phyloP scores from a whole-genome alignment of 2,797 vertebrate species.

The Lagorchestes hirsutus region DNA sequence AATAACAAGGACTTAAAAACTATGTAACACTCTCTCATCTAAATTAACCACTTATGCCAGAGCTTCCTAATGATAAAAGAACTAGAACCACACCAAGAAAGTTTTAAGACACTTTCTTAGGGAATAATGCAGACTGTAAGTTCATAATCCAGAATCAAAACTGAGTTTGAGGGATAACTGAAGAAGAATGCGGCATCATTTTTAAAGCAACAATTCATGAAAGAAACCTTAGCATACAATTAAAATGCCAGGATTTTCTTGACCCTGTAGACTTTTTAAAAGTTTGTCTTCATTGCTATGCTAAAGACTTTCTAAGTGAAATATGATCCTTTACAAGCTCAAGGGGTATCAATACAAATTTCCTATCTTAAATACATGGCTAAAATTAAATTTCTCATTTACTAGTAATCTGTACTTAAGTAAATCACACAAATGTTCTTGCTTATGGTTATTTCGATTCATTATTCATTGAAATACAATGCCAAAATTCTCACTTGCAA shows the following conservation, averaged over 20 bases:
- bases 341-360: slow-evolving; percentile 34
- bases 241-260: slow-evolving; percentile 31
- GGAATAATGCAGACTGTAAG: not conserved
- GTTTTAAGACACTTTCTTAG: not conserved
- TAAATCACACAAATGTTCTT: slow-evolving; percentile 42
- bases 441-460: slow-evolving; percentile 43
- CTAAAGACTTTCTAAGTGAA: slow-evolving; percentile 56
- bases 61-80: slow-evolving; percentile 56
- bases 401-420: slow-evolving; percentile 57
- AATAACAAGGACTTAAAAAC: slow-evolving; percentile 60
- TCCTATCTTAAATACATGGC: not conserved
- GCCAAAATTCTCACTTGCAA: slow-evolving; percentile 52
- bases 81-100: slow-evolving; percentile 50
- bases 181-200: not conserved
- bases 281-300: slow-evolving; percentile 59
- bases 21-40: slow-evolving; percentile 45
- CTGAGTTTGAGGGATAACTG: slow-evolving; percentile 46
- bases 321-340: slow-evolving; percentile 53
- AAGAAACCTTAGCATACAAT: not conserved
- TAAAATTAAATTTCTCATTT: slow-evolving; percentile 49
- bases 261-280: slow-evolving; percentile 42
- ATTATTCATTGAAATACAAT: slow-evolving; percentile 54
- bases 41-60: slow-evolving; percentile 55
- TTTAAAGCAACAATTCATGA: slow-evolving; percentile 47
- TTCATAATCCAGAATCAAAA: slow-evolving; percentile 60